Conservation (phyloP, 1,140 invertebrate genomes). For the Sweltsa coloradensis region DNA sequence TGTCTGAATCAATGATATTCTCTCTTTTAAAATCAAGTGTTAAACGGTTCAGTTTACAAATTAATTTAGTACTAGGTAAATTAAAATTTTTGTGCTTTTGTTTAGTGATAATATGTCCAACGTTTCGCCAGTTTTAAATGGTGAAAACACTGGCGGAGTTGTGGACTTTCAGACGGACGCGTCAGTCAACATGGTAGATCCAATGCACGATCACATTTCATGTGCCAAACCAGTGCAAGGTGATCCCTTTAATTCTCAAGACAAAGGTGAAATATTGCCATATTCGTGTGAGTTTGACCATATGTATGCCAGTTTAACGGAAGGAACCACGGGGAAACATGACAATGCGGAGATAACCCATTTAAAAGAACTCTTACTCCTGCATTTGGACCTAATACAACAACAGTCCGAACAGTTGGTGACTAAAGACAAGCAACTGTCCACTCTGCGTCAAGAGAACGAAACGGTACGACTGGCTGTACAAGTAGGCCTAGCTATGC, state of each 20-base stretch:
- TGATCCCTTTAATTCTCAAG: slow-evolving; percentile 16
- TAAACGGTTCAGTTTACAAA: not conserved
- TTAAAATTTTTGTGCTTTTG: not conserved
- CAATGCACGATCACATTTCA: slow-evolving; percentile 24
- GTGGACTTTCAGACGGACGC: slow-evolving; percentile 16
- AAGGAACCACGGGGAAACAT: slow-evolving; percentile 32
- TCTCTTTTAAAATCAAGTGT: slow-evolving; percentile 9
- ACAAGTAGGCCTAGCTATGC: too few relatives aligned
- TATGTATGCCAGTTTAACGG: slow-evolving; percentile 39
- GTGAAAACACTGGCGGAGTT: slow-evolving; percentile 19
- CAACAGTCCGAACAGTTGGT: slow-evolving; percentile 56
- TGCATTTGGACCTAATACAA: slow-evolving; percentile 60
- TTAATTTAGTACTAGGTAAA: slow-evolving; percentile 1
- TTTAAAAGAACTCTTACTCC: slow-evolving; percentile 49
- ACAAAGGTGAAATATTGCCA: slow-evolving; percentile 12
- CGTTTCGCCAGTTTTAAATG: slow-evolving; percentile 17
- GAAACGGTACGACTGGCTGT: too few relatives aligned
- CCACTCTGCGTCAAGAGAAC: slow-evolving; percentile 46
- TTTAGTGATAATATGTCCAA: slow-evolving; percentile 17
- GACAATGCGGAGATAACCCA: slow-evolving; percentile 42
- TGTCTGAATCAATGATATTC: slow-evolving; percentile 7
- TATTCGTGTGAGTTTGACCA: slow-evolving; percentile 38
- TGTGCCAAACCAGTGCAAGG: slow-evolving; percentile 21
- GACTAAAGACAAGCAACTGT: slow-evolving; percentile 50
- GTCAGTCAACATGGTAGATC: slow-evolving; percentile 23